Base-by-base conservation (phyloP, 2,888 invertebrate genomes). In the Asteroscopus sphinx region DNA sequence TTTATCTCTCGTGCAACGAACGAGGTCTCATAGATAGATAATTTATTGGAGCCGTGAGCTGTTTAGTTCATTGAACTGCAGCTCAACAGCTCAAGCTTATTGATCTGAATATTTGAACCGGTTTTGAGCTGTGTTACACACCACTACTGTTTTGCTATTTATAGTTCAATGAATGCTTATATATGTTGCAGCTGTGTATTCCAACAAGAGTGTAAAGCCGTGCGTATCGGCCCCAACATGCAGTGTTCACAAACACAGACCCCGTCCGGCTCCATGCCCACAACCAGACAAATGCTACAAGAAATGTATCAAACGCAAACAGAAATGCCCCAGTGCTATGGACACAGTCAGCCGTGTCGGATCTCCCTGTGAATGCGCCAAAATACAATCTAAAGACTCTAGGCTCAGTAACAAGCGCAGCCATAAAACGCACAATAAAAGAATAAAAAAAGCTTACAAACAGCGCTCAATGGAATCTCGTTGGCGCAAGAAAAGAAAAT, bases 151-250 rank as follows among this genome's bases (percentile, higher is more conserved):
- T 16, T 1, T 2, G 1, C 11, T 26, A 25, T 13, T 25, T 26
- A 13, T 1, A 25, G 13, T 41, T 41, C 13, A 41, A 25, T 40
- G 15, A 52, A 26, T 48, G 30, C 8, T 42, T 47, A 3, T 32
- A 15, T 47, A 5, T 65, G 41, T 89, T 89, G 51, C 86, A 91
- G 91, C 86, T 70, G 80, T 77, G 48, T 86, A 88, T 41, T 46
- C 55, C 64, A 32, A 85, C 26, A 66, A 82, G 57, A 80, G 86
- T 74, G 32, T 88, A 57, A 91, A 90, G 77, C 88, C 92, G 39
- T 93, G 93, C 70, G 76, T 88, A 49, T 90, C 92, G 40, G 89
- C 83, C 35, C 90, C 93, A 35, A 79, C 87, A 70, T 92, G 93
- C 79, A 88, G 87, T 64, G 79, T 73, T 11, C 92, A 92, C 79